phyloP scores from a whole-genome alignment of 1,140 invertebrate genomes.

The Lordiphosa clarofinis region DNA sequence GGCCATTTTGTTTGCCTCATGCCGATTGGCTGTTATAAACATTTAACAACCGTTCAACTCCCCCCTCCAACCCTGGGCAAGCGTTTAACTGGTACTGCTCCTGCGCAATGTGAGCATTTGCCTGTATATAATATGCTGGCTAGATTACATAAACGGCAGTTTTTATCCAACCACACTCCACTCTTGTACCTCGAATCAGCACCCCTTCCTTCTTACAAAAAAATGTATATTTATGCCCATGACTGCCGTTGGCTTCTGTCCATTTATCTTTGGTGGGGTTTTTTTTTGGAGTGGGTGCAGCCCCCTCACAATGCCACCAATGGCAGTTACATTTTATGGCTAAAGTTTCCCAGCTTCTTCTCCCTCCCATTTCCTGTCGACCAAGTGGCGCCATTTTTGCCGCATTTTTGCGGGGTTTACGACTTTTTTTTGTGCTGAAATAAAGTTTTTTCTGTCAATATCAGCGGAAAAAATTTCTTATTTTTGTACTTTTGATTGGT shows the following conservation, averaged over 20 bases:
- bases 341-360: conserved; percentile 49
- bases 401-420: conserved; percentile 48
- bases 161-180: conserved; percentile 48
- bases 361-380: conserved; percentile 24
- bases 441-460: conserved; percentile 37
- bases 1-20: conserved; percentile 48
- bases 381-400: conserved; percentile 71
- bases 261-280: conserved; percentile 64
- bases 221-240: conserved; percentile 63
- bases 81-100: conserved; percentile 37
- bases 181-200: conserved; percentile 16
- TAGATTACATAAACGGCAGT: conserved; percentile 47
- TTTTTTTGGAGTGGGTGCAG: conserved; percentile 23
- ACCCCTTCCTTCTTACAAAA: conserved; percentile 12
- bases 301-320: conserved; percentile 66
- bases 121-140: conserved; percentile 38
- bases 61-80: conserved; percentile 9
- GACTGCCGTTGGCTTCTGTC: conserved; percentile 73
- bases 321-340: conserved; percentile 73
- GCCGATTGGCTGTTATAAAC: conserved; percentile 60
- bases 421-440: conserved; percentile 33
- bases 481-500: conserved; percentile 3
- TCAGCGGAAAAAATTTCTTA: conserved; percentile 20
- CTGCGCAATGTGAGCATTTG: conserved; percentile 46
- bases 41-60: conserved; percentile 26